These are phyloP conservation scores for Sarcophaga carnaria DNA, from an alignment of 2,888 invertebrate species.

Conservation along the genomic window DNA sequence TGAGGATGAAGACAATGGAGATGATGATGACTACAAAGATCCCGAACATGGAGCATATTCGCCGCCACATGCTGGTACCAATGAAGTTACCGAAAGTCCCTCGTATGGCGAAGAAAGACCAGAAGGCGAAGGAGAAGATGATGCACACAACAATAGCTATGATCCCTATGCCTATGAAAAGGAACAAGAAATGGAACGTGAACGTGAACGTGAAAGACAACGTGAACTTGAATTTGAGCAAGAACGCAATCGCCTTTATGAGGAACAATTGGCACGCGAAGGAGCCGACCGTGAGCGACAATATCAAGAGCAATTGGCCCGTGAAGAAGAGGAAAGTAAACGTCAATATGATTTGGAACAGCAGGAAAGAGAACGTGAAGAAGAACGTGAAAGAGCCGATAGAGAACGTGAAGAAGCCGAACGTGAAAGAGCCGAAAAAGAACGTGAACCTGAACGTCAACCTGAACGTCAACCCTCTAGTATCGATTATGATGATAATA, in stretches of 20 bases:
- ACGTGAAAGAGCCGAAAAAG: constrained; percentile 23
- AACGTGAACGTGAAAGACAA: constrained; percentile 50
- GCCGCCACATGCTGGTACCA: background rate
- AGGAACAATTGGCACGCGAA: constrained; percentile 45
- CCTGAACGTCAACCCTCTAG: constrained; percentile 4
- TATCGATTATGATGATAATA: constrained; percentile 1
- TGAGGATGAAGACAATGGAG: constrained; percentile 28
- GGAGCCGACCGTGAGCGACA: constrained; percentile 21
- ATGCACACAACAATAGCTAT: constrained; percentile 1
- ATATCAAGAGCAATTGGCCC: background rate
- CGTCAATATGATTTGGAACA: too few species aligned
- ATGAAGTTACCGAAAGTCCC: constrained; percentile 31
- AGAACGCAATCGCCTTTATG: constrained; percentile 30
- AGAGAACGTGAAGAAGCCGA: constrained; percentile 25
- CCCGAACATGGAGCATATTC: constrained; percentile 7
- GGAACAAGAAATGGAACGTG: constrained; percentile 52
- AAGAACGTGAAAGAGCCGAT: constrained; percentile 26
- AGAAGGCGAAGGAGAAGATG: too few species aligned
- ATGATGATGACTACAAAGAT: constrained; percentile 26
- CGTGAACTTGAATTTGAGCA: constrained; percentile 42
- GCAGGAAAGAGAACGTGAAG: background rate
- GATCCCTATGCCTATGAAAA: constrained; percentile 50
- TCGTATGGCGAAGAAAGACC: background rate
- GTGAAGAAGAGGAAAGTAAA: constrained; percentile 20
- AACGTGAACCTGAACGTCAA: constrained; percentile 12